These are phyloP conservation scores for Linnaemya vulpina DNA, from an alignment of 2,888 invertebrate species.

Conservation along the genomic window DNA sequence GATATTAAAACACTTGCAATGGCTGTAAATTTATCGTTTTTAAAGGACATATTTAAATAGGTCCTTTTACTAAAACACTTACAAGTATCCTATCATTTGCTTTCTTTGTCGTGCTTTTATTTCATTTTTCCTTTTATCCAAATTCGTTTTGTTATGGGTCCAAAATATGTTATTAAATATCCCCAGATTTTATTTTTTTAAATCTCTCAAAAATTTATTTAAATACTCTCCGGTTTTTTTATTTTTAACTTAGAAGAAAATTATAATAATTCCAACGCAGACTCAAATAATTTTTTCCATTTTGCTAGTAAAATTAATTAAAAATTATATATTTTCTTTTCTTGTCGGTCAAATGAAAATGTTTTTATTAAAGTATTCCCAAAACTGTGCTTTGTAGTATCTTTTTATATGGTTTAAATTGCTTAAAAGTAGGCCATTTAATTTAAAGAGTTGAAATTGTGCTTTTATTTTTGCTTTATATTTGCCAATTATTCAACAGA, in stretches of 20 bases:
- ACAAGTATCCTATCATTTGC: not conserved
- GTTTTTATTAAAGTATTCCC: not conserved
- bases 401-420: not conserved
- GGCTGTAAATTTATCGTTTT: conserved; percentile 60
- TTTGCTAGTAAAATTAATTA: not conserved
- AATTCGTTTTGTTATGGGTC: too few relatives aligned
- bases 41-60: not conserved
- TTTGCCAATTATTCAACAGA: too few relatives aligned
- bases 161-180: too few relatives aligned
- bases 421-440: not conserved
- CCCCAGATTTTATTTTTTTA: not conserved
- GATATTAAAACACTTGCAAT: conserved; percentile 55
- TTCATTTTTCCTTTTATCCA: not conserved
- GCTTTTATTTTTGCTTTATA: not conserved
- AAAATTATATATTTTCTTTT: not conserved
- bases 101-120: not conserved
- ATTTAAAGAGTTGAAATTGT: not conserved
- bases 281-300: not conserved
- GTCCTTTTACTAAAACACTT: not conserved
- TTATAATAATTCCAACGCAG: not conserved
- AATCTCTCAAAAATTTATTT: not conserved
- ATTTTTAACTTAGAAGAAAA: not conserved
- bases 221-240: not conserved
- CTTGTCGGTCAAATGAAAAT: not conserved
- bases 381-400: not conserved